Evolutionary conservation across 1,140 invertebrate species (phyloP).

Genomic region (Diabrotica virgifera): DNA sequence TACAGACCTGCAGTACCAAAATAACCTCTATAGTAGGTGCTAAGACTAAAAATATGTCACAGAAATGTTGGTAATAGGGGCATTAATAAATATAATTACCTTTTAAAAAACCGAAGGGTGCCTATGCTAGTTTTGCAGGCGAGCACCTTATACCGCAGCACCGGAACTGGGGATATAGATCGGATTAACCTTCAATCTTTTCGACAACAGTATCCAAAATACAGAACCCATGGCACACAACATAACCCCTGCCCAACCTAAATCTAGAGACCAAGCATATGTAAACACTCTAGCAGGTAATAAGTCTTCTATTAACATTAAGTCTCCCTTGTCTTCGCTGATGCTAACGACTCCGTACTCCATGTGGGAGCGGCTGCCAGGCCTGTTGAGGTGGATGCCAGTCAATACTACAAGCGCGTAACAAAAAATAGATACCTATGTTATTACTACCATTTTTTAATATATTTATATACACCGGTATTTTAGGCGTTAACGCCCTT

Average conservation of each 20-base stretch:
- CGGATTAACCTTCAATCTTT: slow-evolving; percentile 85
- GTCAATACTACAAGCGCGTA: slow-evolving; percentile 85
- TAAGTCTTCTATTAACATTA: slow-evolving; percentile 39
- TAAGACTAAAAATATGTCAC: no score
- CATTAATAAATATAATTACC: no score
- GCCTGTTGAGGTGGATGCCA: slow-evolving; percentile 85
- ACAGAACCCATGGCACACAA: slow-evolving; percentile 73
- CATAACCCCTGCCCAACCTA: slow-evolving; percentile 79
- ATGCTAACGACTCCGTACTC: slow-evolving; percentile 61
- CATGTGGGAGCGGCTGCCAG: slow-evolving; percentile 61
- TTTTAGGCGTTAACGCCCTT: no score
- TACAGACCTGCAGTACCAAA: no score
- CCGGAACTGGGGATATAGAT: no score
- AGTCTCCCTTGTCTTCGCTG: slow-evolving; percentile 51
- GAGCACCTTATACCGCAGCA: no score
- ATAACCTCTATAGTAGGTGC: no score
- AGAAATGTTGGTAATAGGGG: no score
- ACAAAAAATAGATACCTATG: slow-evolving; percentile 51
- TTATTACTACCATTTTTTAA: no score
- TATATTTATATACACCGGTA: no score
- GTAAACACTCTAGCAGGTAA: slow-evolving; percentile 65
- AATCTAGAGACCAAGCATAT: slow-evolving; percentile 76
- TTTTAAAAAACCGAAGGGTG: no score
- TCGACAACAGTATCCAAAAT: slow-evolving; percentile 82
- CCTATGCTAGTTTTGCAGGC: no score